Conservation (phyloP, 1,140 invertebrate species). For the Apis mellifera region Amel_HAv3.1 CM009933.2:5920001-5920500, state of each 20-base stretch:
- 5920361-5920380: background rate
- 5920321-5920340: background rate
- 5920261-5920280: background rate
- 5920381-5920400: background rate
- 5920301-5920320: background rate
- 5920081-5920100: no score
- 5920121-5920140: no score
- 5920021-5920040: no score
- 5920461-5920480: background rate
- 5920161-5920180: no score
- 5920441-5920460: background rate
- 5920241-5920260: no score
- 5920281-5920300: background rate
- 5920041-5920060: no score
- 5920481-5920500: background rate
- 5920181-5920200: background rate
- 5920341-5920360: background rate
- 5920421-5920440: slow-evolving; percentile 3
- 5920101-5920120: no score
- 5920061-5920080: no score
- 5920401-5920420: background rate
- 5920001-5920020: no score
- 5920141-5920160: no score
- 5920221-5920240: background rate
- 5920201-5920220: background rate